A percentile compares a stretch with the other conserved stretches of the same genome.
These are phyloP conservation scores for Cryptophagus acutangulus DNA, from an alignment of 2,888 invertebrate species.

Conservation along the genomic window DNA sequence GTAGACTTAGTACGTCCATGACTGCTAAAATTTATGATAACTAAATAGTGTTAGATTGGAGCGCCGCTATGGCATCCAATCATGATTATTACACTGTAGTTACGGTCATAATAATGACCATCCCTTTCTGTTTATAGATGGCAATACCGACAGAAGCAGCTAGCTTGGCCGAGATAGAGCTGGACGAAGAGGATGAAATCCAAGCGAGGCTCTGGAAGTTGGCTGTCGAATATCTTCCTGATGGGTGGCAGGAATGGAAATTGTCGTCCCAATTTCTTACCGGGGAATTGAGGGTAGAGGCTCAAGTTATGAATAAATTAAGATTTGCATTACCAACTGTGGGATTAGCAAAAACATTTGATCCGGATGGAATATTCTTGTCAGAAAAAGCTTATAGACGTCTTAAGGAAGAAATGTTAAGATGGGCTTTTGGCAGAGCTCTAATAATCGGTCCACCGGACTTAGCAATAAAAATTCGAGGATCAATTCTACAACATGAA, in stretches of 20 bases:
- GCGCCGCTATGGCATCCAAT: too few relatives aligned
- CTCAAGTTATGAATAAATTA: constrained; percentile 24
- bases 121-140: constrained; percentile 3
- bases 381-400: constrained; percentile 24
- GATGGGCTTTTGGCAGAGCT: constrained; percentile 27
- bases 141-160: background rate
- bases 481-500: background rate
- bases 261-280: constrained; percentile 14
- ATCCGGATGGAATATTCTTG: constrained; percentile 18
- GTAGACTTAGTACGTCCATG: too few relatives aligned
- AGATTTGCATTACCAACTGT: constrained; percentile 29
- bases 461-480: background rate
- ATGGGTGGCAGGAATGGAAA: constrained; percentile 20
- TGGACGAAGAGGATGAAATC: background rate
- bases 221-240: constrained; percentile 10
- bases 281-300: constrained; percentile 13
- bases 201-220: background rate
- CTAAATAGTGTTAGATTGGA: too few relatives aligned
- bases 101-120: too few relatives aligned
- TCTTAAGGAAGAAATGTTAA: constrained; percentile 25
- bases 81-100: too few relatives aligned
- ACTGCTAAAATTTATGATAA: too few relatives aligned
- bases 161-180: background rate
- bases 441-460: constrained; percentile 5
- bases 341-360: constrained; percentile 24